Base-by-base conservation (phyloP, 1,140 invertebrate species). In the Linepithema humile region DNA sequence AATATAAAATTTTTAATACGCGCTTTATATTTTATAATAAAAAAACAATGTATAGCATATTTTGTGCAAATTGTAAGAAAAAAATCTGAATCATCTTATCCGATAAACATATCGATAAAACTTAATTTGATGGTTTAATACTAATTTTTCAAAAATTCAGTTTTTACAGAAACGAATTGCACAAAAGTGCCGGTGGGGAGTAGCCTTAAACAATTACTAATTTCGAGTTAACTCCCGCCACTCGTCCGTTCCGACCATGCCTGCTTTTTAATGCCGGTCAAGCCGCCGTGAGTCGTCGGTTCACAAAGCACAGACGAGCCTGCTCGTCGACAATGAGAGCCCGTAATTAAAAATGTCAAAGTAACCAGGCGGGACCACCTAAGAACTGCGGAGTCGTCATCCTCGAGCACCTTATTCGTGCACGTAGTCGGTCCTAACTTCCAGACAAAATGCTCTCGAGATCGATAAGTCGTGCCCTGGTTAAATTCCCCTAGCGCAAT, bases 331-430 rank as follows among this genome's bases (percentile, higher is more conserved):
- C 82, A 88, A 85, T 65, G 85, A 89, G 84, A 85, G 83, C n/a
- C 75, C 15, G 88, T 90, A 90, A 90, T 90, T 90, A 90, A 87
- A 90, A 89, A 89, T 86, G 83, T 90, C 88, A 89, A 87, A 87
- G 85, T 87, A 85, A 83, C 64, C 23, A 43, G 69, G 17, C 60
- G 26, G 32, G 43, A 53, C 69, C 32, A 45, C 48, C 87, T 88
- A 85, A 88, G 86, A 88, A 88, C 67, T 57, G 67, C 50, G 35
- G 23, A 57, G 43, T 80, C 82, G 48, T 45, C 17, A 50, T 38
- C 26, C 67, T 75, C 20, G 43, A 89, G 88, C 69, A 77, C 43
- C 53, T 55, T 83, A 80, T 86, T 85, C 84, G 84, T 15, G 26
- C 75, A 32, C 69, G 64, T 48, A 48, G n/a, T 40, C 69, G 73